Evolutionary conservation across 92 coral and sea anemone species (phyloP), one percentile per base, ranked within the genome.

Genomic region (Parazoanthus swiftii): DNA sequence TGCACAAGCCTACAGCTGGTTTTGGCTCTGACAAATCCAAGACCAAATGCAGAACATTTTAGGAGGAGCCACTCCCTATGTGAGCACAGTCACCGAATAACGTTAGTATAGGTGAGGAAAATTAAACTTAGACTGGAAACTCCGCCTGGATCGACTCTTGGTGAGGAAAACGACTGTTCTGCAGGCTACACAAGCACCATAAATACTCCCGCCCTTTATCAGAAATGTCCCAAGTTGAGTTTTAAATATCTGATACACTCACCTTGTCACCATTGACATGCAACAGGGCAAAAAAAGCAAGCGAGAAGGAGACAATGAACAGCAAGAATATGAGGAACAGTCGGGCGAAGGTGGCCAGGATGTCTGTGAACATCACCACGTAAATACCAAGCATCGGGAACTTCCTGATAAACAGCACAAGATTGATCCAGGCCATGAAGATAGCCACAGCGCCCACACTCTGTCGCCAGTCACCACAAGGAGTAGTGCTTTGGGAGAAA

Each of bases 331-430:
- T 95, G 75, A 94, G 26, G 74, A 95, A 95, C 76, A 95, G 93
- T 86, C 93, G 89, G 50, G 85, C 14, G 90, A 97, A 97, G 4
- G 98, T 95, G 82, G 84, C 21, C 13, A 97, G 81, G 35, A 97
- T 97, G 89, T 94, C 98, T 25, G 98, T 95, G 79, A 97, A 95
- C 99, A 97, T 95, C 77, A 97, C 99, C 42, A 97, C 95, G 79
- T 97, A 97, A 74, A 97, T 97, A 36, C 99, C 99, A 80, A 97
- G 93, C 92, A 89, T 93, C 2, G 99, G 99, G 78, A 97, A 97
- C 85, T 97, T 97, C 81, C 98, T 91, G 89, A 93, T 93, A 76
- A 95, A 97, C 83, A 93, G 76, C 36, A 95, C 92, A 10, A 97
- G 83, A 46, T 91, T 89, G 92, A 95, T 95, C 99, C 99, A 97